Evolutionary conservation across 2,797 vertebrate species (phyloP).

Genomic region (Astyanax mexicanus): DNA sequence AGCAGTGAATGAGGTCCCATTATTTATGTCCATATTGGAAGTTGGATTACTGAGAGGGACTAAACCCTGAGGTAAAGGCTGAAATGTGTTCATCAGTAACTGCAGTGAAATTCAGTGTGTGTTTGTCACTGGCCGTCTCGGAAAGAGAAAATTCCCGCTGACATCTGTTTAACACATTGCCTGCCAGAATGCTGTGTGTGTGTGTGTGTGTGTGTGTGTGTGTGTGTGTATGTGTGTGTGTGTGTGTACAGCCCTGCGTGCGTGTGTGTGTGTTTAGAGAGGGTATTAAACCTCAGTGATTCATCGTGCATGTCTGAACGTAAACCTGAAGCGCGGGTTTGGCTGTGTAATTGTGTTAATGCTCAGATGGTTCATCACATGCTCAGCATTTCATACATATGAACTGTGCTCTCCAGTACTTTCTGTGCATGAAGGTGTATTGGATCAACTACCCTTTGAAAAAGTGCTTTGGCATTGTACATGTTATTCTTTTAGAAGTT

Average conservation of each 20-base stretch:
- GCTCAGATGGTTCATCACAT: neutral
- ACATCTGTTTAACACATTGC: conserved; percentile 19
- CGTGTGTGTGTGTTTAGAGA: conserved; percentile 2
- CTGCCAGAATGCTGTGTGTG: conserved; percentile 2
- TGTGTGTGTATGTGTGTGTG: conserved; percentile 49
- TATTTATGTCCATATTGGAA: too few species aligned
- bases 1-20: too few species aligned
- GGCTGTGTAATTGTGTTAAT: neutral
- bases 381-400: conserved; percentile 5
- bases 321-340: conserved; percentile 27
- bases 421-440: too few species aligned
- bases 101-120: neutral
- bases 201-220: neutral
- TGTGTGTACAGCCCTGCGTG: conserved; percentile 25
- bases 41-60: neutral
- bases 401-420: neutral
- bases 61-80: neutral
- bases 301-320: conserved; percentile 35
- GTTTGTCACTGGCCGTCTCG: neutral
- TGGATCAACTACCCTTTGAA: too few species aligned
- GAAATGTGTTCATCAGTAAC: neutral
- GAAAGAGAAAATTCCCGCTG: neutral
- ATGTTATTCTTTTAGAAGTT: too few species aligned
- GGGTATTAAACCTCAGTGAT: conserved; percentile 2
- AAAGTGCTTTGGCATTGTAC: too few species aligned